phyloP scores from a whole-genome alignment of 2,797 vertebrate genomes.

The Kryptopterus vitreolus region DNA sequence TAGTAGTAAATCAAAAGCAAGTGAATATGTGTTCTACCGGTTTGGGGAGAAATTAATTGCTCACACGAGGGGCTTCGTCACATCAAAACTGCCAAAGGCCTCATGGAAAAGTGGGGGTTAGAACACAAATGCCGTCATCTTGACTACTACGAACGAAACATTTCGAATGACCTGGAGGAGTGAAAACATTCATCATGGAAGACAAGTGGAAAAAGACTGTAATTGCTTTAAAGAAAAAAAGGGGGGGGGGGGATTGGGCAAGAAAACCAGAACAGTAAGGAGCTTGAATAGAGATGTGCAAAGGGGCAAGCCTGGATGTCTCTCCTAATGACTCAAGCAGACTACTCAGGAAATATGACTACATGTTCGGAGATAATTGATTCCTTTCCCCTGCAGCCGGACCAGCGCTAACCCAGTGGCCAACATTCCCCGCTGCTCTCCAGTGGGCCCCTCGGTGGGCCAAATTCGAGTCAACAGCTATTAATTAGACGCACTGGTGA shows the following conservation, averaged over 20 bases:
- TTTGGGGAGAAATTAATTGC: conserved; percentile 12
- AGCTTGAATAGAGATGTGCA: conserved; percentile 10
- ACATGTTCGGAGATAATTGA: conserved; percentile 41
- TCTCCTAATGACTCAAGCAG: conserved; percentile 43
- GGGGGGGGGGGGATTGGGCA: no score
- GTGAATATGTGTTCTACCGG: background rate
- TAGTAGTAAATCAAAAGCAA: conserved; percentile 13
- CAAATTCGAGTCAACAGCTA: conserved; percentile 68
- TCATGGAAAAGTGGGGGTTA: background rate
- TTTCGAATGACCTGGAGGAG: conserved; percentile 15
- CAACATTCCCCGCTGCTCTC: conserved; percentile 52
- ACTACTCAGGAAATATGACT: conserved; percentile 42
- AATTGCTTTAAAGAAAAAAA: background rate
- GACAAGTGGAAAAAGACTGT: conserved; percentile 26
- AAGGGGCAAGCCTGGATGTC: conserved; percentile 11
- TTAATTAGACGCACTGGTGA: conserved; percentile 63
- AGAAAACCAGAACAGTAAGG: conserved; percentile 7
- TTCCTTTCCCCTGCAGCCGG: conserved; percentile 51
- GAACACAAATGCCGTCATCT: background rate
- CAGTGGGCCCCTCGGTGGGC: conserved; percentile 59
- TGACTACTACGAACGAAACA: conserved; percentile 5
- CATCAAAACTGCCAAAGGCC: conserved; percentile 2
- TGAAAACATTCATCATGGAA: conserved; percentile 10
- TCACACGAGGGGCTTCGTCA: conserved; percentile 16
- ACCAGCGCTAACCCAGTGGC: conserved; percentile 49